phyloP scores from a whole-genome alignment of 2,113 vertebrate species.

The Ailuropoda melanoleuca region DNA sequence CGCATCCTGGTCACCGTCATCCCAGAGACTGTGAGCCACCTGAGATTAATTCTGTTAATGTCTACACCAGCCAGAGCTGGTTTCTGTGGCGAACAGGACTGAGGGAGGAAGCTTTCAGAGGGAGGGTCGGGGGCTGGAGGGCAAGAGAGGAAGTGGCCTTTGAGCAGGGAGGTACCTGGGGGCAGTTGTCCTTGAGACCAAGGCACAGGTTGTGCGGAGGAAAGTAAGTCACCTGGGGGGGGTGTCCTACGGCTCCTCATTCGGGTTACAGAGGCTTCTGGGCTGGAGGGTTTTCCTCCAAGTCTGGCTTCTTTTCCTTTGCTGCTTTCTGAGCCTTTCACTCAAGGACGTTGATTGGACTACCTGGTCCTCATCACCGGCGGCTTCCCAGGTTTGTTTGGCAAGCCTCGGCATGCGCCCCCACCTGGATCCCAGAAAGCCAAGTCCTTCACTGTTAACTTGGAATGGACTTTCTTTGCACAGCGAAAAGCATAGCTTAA shows the following conservation, averaged over 20 bases:
- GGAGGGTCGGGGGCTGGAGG: too few relatives aligned
- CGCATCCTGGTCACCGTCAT: not conserved
- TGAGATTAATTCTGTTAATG: rapidly evolving
- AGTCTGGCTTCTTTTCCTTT: not conserved
- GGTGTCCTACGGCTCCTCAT: not conserved
- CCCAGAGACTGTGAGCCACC: not conserved
- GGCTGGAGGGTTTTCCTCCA: not conserved
- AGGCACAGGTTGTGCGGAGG: not conserved
- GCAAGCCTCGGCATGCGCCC: too few relatives aligned
- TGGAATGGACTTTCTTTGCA: not conserved
- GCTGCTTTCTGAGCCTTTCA: not conserved
- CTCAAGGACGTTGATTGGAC: not conserved
- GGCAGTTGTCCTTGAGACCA: not conserved
- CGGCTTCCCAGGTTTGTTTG: not conserved
- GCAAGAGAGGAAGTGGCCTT: not conserved
- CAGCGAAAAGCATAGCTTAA: not conserved
- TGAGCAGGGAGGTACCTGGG: rapidly evolving
- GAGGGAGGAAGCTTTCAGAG: not conserved
- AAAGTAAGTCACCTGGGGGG: not conserved
- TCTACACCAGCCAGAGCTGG: not conserved
- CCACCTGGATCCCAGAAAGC: not conserved
- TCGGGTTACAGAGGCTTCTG: not conserved
- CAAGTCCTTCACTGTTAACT: not conserved
- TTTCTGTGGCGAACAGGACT: not conserved
- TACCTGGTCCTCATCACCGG: rapidly evolving